Evolutionary conservation across 2,797 vertebrate species (phyloP).

Genomic region (Sebastes trivittatus): DNA sequence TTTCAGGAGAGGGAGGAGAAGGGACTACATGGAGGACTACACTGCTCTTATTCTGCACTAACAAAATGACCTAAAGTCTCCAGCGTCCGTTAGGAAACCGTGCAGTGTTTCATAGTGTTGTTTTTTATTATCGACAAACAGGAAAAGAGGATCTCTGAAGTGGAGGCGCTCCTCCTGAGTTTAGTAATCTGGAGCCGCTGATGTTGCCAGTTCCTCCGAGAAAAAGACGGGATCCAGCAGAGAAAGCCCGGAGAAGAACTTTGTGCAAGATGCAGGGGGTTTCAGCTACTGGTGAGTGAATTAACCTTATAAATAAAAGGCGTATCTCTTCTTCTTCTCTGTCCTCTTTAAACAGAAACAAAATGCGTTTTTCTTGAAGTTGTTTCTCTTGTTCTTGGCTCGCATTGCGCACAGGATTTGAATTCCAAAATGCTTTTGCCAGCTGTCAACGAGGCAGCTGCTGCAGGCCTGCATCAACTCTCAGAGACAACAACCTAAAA

Average conservation of each 20-base stretch:
- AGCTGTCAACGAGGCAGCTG: conserved; percentile 78
- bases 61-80: conserved; percentile 18
- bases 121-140: conserved; percentile 1
- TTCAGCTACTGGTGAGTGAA: conserved; percentile 77
- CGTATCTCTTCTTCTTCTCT: not conserved
- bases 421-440: conserved; percentile 66
- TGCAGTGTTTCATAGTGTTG: conserved; percentile 41
- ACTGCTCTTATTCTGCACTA: conserved; percentile 17
- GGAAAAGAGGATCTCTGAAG: conserved; percentile 37
- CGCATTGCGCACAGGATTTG: conserved; percentile 59
- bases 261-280: conserved; percentile 78
- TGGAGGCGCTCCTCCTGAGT: conserved; percentile 53
- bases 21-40: conserved; percentile 60
- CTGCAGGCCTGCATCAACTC: conserved; percentile 55
- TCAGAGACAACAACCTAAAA: not conserved
- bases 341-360: not conserved
- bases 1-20: conserved; percentile 68
- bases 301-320: not conserved
- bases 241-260: conserved; percentile 48
- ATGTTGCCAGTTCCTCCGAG: conserved; percentile 44
- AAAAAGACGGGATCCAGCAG: conserved; percentile 38
- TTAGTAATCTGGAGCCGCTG: conserved; percentile 42
- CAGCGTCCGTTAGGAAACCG: conserved; percentile 11
- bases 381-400: not conserved
- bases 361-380: conserved; percentile 32